Evolutionary conservation across 2,888 invertebrate species (phyloP), one percentile per base, ranked within the genome.

Genomic region (Drosophila ochracea): DNA sequence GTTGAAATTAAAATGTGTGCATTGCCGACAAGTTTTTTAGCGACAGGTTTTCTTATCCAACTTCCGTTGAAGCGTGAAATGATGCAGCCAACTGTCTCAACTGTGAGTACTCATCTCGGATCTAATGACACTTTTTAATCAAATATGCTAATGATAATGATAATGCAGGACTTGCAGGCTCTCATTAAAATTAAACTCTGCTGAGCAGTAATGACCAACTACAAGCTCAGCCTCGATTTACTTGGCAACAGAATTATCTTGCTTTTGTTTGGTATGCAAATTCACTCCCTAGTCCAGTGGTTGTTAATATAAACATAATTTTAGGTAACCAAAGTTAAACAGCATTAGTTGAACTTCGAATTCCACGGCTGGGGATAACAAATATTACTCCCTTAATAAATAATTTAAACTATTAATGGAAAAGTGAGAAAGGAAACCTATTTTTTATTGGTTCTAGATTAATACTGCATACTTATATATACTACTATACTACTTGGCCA

Each of bases 131-230:
- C 80, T 91, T 85, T 90, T 90, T 90, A 89, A 90, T 90, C 89
- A 90, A 91, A 89, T 89, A 89, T 91, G 91, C 88, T 91, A 90
- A 91, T 89, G 88, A 82, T 91, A 89, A 91, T 91, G 88, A 82
- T 81, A 83, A 90, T 83, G 74, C 68, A 49, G 72, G 78, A 80
- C 67, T 77, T 76, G 68, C 49, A 52, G 66, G 53, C 69, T 76
- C 66, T 69, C 80, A 80, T 87, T 87, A 71, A 70, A 80, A 80
- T 78, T 65, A 78, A 66, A 80, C 73, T 76, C 62, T 60, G 31
- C 62, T 35, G n/a, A n/a, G 47, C 52, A 39, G 35, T 41, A 62
- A 62, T 31, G 67, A 35, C 19, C 73, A 67, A 52, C 49, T 57
- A 28, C 41, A 30, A 43, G 13, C 55, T 47, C n/a, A 49, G 61